Conservation (phyloP, 2,113 vertebrate genomes). For the Melierax canorus region DNA sequence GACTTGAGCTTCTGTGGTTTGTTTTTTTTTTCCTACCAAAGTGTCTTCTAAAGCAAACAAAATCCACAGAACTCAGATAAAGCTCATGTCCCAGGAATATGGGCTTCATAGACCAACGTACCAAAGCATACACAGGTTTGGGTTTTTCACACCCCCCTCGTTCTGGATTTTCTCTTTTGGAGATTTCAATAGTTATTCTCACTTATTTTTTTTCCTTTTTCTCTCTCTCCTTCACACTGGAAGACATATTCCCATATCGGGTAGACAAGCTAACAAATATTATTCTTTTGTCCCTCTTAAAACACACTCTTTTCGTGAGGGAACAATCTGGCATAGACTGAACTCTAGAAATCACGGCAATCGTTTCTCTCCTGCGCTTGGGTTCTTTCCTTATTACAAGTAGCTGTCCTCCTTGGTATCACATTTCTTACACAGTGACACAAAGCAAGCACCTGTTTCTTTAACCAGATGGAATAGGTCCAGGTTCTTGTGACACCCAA, state of each 20-base stretch:
- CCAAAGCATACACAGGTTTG: neutral
- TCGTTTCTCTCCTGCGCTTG: rapidly evolving
- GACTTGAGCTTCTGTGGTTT: neutral
- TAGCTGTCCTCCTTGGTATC: neutral
- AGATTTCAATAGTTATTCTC: neutral
- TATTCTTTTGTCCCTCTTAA: neutral
- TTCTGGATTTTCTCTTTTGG: neutral
- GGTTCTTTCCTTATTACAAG: neutral
- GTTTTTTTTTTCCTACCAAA: neutral
- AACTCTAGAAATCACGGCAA: neutral
- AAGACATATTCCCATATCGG: rapidly evolving
- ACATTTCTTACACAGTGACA: neutral
- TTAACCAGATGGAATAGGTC: neutral
- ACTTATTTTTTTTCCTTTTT: neutral
- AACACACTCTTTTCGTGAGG: neutral
- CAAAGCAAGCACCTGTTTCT: neutral
- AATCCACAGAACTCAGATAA: neutral
- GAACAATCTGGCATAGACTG: neutral
- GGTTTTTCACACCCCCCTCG: too few species aligned
- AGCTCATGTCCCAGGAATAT: neutral
- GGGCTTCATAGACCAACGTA: neutral
- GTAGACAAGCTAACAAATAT: neutral
- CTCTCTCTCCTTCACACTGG: neutral
- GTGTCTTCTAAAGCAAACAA: neutral
- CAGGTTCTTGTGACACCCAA: neutral